phyloP scores from a whole-genome alignment of 1,140 invertebrate species.

The Scaptomyza graminum region DNA sequence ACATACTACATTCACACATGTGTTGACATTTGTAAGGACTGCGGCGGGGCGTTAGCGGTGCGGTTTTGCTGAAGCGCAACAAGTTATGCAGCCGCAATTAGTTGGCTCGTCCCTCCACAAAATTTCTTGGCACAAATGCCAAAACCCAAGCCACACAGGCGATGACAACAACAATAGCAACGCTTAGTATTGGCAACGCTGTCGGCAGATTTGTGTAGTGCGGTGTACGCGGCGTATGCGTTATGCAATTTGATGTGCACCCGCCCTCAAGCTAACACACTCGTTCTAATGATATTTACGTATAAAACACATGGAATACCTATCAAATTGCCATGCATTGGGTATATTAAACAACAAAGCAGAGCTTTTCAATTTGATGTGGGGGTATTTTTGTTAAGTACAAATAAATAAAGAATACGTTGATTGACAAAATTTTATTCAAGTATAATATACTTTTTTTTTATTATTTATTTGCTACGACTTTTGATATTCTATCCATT shows the following conservation, averaged over 20 bases:
- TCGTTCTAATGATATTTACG: slow-evolving; percentile 58
- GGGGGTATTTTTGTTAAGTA: too few species aligned
- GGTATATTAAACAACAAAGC: slow-evolving; percentile 10
- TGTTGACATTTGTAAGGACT: slow-evolving; percentile 24
- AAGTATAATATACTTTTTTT: too few species aligned
- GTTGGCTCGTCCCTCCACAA: slow-evolving; percentile 67
- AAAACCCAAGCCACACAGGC: slow-evolving; percentile 70
- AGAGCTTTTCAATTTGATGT: neutral
- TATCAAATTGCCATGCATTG: neutral
- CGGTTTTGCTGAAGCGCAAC: slow-evolving; percentile 56
- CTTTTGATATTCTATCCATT: too few species aligned
- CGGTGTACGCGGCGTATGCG: slow-evolving; percentile 43
- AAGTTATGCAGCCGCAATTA: slow-evolving; percentile 80
- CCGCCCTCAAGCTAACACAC: slow-evolving; percentile 42
- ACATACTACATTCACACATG: slow-evolving; percentile 15
- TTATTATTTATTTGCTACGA: neutral
- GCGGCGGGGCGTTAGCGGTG: slow-evolving; percentile 10
- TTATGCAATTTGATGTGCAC: slow-evolving; percentile 56
- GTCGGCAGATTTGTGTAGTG: slow-evolving; percentile 24
- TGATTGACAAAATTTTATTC: too few species aligned
- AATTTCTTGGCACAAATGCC: slow-evolving; percentile 80
- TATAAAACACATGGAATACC: slow-evolving; percentile 36
- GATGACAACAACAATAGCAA: slow-evolving; percentile 21
- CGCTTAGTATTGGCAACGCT: slow-evolving; percentile 15
- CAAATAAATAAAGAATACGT: too few species aligned